Percentiles rank a stretch among this genome's conserved stretches.
Evolutionary conservation across 2,888 invertebrate species (phyloP).

Genomic region (Eupeodes luniger): DNA sequence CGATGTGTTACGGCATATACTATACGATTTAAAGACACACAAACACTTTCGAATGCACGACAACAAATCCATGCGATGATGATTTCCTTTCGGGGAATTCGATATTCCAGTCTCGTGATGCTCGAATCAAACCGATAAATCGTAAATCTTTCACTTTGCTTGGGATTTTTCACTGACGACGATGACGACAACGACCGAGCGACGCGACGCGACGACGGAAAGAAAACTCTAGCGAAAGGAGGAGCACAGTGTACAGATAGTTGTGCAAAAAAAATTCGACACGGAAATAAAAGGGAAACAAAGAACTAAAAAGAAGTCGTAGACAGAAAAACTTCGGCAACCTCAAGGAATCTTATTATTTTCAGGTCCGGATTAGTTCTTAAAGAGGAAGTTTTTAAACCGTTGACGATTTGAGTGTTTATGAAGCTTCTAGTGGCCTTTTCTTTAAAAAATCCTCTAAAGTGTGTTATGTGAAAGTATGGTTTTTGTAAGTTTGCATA

Average conservation of each 20-base stretch:
- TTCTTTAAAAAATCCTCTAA: too few relatives aligned
- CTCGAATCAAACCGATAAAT: constrained; percentile 78
- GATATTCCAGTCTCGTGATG: constrained; percentile 78
- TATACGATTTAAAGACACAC: constrained; percentile 36
- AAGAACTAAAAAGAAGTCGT: constrained; percentile 62
- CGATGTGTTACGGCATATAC: background rate
- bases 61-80: constrained; percentile 72
- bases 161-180: constrained; percentile 69
- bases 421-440: too few relatives aligned
- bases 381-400: too few relatives aligned
- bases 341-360: constrained; percentile 48
- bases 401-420: too few relatives aligned
- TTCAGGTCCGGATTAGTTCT: background rate
- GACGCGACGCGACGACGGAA: constrained; percentile 16
- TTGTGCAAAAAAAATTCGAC: constrained; percentile 43
- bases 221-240: constrained; percentile 59
- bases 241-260: constrained; percentile 19
- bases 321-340: constrained; percentile 72
- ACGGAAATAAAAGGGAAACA: constrained; percentile 72
- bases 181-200: constrained; percentile 37
- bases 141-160: constrained; percentile 78
- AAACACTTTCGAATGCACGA: constrained; percentile 76
- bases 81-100: constrained; percentile 76
- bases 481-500: too few relatives aligned
- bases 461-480: too few relatives aligned